These are phyloP conservation scores for Mechanitis messenoides DNA, from an alignment of 2,888 invertebrate species.

Conservation along the genomic window DNA sequence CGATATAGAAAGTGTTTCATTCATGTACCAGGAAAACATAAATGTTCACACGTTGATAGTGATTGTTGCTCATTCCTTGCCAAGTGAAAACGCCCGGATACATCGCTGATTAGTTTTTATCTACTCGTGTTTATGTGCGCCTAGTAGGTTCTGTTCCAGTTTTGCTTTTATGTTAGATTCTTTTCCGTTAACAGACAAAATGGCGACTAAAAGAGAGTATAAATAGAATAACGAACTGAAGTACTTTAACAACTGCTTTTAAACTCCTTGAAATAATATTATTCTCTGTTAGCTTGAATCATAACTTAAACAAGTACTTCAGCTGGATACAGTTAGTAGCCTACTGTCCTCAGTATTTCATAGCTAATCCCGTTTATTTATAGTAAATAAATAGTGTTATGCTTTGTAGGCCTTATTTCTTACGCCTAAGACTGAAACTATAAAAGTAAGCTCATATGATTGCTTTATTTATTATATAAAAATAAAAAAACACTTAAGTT, in stretches of 20 bases:
- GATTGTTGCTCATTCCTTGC: slow-evolving; percentile 52
- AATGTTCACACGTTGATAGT: slow-evolving; percentile 31
- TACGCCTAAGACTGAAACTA: slow-evolving; percentile 6
- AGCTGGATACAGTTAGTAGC: slow-evolving; percentile 20
- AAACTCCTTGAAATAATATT: no score
- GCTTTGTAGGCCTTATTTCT: slow-evolving; percentile 3
- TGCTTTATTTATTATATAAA: no score
- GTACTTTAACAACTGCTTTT: no score
- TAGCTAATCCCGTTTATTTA: slow-evolving; percentile 21
- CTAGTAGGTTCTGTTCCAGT: background rate
- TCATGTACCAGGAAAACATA: slow-evolving; percentile 29
- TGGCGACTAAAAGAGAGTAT: no score
- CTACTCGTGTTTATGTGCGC: slow-evolving; percentile 30
- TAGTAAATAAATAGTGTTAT: background rate
- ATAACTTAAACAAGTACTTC: background rate
- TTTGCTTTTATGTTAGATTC: background rate
- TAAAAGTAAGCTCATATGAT: background rate
- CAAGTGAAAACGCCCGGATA: slow-evolving; percentile 69
- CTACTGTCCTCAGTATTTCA: slow-evolving; percentile 22
- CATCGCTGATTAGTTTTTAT: slow-evolving; percentile 56
- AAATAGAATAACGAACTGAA: no score
- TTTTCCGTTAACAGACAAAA: no score
- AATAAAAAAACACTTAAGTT: no score
- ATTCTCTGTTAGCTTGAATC: no score
- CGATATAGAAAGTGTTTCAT: slow-evolving; percentile 29